Evolutionary conservation across 2,113 vertebrate species (phyloP).

Genomic region (Osmerus eperlanus): DNA sequence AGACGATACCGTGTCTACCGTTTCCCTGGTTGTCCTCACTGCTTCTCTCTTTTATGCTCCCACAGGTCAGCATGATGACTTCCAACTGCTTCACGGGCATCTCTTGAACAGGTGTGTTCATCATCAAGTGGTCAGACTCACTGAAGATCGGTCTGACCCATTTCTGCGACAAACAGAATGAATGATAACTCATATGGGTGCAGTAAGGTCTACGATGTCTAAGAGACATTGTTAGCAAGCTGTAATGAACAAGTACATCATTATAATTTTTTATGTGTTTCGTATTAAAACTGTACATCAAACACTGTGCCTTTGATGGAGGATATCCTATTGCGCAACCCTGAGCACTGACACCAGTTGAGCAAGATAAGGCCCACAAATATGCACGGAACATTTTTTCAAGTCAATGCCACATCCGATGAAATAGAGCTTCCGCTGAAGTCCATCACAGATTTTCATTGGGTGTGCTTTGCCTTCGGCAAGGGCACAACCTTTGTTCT

Average conservation of each 20-base stretch:
- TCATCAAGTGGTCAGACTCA: constrained; percentile 57
- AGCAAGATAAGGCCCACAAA: constrained; percentile 31
- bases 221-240: background rate
- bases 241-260: background rate
- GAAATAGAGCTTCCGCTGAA: background rate
- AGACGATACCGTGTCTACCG: constrained; percentile 5
- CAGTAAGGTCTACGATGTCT: background rate
- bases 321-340: background rate
- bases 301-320: background rate
- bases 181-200: background rate
- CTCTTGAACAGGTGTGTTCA: constrained; percentile 45
- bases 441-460: background rate
- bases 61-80: constrained; percentile 11
- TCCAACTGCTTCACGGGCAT: constrained; percentile 30
- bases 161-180: constrained; percentile 50
- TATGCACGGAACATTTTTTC: constrained; percentile 28
- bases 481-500: no score
- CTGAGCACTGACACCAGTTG: background rate
- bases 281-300: background rate
- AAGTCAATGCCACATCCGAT: constrained; percentile 50
- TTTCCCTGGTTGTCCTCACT: constrained; percentile 25
- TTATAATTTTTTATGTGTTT: background rate
- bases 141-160: constrained; percentile 71
- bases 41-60: constrained; percentile 18
- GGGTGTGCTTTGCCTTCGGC: no score